A percentile compares a stretch with the other conserved stretches of the same genome.
phyloP scores from a whole-genome alignment of 2,113 vertebrate genomes.

The Poecile atricapillus region DNA sequence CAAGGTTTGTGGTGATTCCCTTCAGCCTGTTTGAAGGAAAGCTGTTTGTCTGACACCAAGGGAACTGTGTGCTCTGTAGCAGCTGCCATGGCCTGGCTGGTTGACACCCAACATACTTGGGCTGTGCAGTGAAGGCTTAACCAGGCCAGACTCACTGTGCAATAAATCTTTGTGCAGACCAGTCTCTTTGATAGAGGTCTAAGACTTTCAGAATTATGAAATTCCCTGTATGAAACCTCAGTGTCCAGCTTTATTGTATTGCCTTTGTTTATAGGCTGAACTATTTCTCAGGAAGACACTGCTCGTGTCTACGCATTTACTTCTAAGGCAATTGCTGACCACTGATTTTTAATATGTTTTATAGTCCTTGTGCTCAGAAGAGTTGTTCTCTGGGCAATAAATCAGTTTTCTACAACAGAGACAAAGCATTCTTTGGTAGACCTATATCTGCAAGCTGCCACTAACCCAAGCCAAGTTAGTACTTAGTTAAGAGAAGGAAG shows the following conservation, averaged over 20 bases:
- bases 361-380: neutral
- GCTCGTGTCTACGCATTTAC: neutral
- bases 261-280: neutral
- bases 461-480: neutral
- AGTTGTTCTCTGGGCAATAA: neutral
- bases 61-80: neutral
- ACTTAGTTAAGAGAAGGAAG: neutral
- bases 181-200: neutral
- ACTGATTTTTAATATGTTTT: neutral
- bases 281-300: neutral
- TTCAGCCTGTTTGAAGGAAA: neutral
- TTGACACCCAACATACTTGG: neutral
- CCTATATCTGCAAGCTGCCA: neutral
- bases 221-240: neutral
- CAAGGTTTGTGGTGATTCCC: accelerated
- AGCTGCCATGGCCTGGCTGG: neutral
- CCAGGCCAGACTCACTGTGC: neutral
- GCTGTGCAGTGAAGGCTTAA: neutral
- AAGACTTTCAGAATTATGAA: neutral
- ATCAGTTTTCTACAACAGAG: neutral
- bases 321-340: neutral
- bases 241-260: neutral
- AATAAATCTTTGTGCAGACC: neutral
- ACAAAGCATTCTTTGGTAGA: neutral
- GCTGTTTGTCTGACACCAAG: neutral